These are phyloP conservation scores for Acropternis orthonyx DNA, from an alignment of 2,797 vertebrate genomes.

Conservation along the genomic window DNA sequence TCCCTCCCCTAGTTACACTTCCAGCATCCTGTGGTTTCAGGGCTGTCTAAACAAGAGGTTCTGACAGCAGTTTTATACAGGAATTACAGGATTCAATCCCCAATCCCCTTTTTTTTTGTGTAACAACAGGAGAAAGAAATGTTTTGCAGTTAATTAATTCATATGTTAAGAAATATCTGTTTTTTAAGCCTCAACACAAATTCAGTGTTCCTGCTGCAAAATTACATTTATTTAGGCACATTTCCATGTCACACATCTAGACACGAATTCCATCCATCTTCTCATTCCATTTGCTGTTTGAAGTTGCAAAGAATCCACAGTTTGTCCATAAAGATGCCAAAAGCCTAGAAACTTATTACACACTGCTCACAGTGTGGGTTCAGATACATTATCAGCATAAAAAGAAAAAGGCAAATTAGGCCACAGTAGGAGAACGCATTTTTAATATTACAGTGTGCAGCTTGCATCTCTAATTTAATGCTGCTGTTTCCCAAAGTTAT, in stretches of 20 bases:
- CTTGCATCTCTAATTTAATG: constrained; percentile 56
- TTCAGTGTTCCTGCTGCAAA: constrained; percentile 29
- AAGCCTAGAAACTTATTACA: constrained; percentile 58
- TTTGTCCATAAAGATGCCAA: constrained; percentile 60
- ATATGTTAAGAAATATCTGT: neutral
- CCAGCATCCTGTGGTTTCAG: neutral
- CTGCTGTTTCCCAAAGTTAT: constrained; percentile 36
- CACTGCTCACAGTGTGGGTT: constrained; percentile 55
- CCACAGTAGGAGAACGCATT: constrained; percentile 62
- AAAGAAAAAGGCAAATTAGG: constrained; percentile 69
- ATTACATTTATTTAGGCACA: constrained; percentile 46
- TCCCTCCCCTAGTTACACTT: neutral
- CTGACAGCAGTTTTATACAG: neutral
- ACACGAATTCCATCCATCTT: constrained; percentile 6
- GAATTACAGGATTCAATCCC: neutral
- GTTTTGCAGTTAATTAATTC: constrained; percentile 50
- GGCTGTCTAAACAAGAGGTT: neutral
- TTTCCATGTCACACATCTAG: constrained; percentile 52
- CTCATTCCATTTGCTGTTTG: constrained; percentile 66
- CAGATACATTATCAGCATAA: constrained; percentile 64
- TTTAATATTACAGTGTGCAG: constrained; percentile 59
- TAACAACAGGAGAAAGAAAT: neutral
- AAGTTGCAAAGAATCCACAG: constrained; percentile 51
- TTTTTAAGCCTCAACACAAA: constrained; percentile 15
- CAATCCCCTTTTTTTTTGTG: neutral